phyloP scores from a whole-genome alignment of 2,888 invertebrate genomes.

The Meteorus cinctellus region DNA sequence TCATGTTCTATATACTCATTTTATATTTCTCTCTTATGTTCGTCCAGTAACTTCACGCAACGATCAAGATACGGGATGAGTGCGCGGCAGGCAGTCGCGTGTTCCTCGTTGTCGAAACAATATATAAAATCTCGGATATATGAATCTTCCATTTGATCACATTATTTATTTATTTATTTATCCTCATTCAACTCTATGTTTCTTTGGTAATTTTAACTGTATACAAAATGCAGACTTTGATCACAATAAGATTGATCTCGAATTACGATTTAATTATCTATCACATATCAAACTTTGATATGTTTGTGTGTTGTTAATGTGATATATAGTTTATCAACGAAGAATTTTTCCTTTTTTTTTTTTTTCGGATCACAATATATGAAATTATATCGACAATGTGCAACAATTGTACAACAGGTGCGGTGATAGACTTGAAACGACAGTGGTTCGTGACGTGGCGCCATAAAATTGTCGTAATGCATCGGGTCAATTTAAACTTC shows the following conservation, averaged over 20 bases:
- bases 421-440: background rate
- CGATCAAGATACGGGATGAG: background rate
- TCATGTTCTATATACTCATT: background rate
- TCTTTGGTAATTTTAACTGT: background rate
- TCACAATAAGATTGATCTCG: background rate
- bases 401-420: constrained; percentile 10
- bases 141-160: background rate
- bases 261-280: background rate
- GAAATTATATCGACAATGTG: constrained; percentile 2
- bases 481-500: constrained; percentile 2
- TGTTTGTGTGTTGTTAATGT: background rate
- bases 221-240: background rate
- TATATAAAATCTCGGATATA: background rate
- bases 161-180: background rate
- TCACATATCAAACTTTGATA: background rate
- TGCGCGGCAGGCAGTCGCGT: background rate
- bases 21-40: background rate
- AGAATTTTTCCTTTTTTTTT: background rate
- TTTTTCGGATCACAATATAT: background rate
- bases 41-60: background rate
- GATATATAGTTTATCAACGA: background rate
- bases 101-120: background rate
- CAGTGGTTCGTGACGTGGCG: background rate
- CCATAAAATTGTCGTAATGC: constrained; percentile 9
- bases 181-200: background rate